Evolutionary conservation across 2,113 vertebrate species (phyloP).

Genomic region (Desmodus rotundus): DNA sequence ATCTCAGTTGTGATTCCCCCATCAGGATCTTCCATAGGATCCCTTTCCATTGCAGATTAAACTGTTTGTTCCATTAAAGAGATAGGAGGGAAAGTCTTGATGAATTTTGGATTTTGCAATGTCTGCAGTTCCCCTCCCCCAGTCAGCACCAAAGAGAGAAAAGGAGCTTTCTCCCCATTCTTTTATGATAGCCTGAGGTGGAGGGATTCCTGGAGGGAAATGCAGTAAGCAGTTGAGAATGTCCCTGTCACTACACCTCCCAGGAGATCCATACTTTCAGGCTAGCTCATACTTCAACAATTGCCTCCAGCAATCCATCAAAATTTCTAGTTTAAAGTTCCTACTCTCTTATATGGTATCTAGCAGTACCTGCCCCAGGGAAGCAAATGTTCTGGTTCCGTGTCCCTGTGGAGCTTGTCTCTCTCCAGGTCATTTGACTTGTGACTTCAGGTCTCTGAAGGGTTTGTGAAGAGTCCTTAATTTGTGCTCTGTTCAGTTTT

Average conservation of each 20-base stretch:
- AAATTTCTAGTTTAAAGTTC: conserved; percentile 8
- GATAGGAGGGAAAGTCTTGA: neutral
- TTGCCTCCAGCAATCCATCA: neutral
- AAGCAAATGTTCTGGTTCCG: neutral
- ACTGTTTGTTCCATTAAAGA: neutral
- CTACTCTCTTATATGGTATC: neutral
- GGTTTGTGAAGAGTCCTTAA: neutral
- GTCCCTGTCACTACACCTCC: neutral
- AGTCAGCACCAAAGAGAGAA: neutral
- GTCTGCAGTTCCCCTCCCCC: neutral
- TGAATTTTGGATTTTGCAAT: neutral
- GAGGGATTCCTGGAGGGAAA: neutral
- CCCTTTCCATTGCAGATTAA: neutral
- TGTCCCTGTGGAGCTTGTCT: neutral
- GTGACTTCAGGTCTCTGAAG: neutral
- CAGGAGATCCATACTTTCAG: neutral
- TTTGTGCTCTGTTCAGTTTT: neutral
- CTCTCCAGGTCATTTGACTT: neutral
- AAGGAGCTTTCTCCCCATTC: neutral
- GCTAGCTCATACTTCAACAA: neutral
- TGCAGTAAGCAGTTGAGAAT: neutral
- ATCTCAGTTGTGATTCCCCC: neutral
- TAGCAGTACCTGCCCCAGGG: neutral
- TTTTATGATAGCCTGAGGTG: neutral
- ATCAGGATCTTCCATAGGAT: neutral